Percentiles rank a stretch among this genome's conserved stretches.
phyloP scores from a whole-genome alignment of 2,888 invertebrate species.

The Drosophila rubida region DNA sequence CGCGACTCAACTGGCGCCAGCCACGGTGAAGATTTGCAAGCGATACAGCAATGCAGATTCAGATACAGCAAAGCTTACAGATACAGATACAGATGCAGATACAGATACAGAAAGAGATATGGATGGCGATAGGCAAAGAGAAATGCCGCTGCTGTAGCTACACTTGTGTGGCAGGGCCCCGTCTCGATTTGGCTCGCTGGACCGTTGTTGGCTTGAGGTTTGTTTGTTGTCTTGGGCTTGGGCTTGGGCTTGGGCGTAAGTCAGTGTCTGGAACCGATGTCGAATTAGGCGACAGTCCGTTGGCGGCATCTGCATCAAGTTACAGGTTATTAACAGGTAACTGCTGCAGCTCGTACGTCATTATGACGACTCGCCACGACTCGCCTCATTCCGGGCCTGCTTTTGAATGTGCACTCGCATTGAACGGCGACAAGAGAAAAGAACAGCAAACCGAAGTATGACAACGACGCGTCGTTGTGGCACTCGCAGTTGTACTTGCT shows the following conservation, averaged over 20 bases:
- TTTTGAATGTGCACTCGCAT: slow-evolving; percentile 79
- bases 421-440: slow-evolving; percentile 71
- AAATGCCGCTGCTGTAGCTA: slow-evolving; percentile 30
- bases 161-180: slow-evolving; percentile 29
- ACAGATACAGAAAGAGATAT: slow-evolving; percentile 39
- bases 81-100: slow-evolving; percentile 35
- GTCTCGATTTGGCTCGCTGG: slow-evolving; percentile 49
- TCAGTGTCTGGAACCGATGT: slow-evolving; percentile 69
- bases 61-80: slow-evolving; percentile 5
- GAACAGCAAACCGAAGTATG: slow-evolving; percentile 22
- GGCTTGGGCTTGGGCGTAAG: too few species aligned
- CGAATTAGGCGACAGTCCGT: slow-evolving; percentile 46
- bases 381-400: slow-evolving; percentile 39
- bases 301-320: slow-evolving; percentile 62
- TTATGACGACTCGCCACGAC: slow-evolving; percentile 36
- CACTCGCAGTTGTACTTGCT: slow-evolving; percentile 20
- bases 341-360: slow-evolving; percentile 42
- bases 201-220: slow-evolving; percentile 48
- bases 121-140: slow-evolving; percentile 35
- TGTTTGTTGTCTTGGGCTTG: slow-evolving; percentile 40
- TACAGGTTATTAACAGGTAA: slow-evolving; percentile 79
- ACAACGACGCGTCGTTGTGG: slow-evolving; percentile 50
- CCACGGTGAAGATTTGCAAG: slow-evolving; percentile 59
- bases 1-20: slow-evolving; percentile 46
- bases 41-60: slow-evolving; percentile 39